phyloP scores from a whole-genome alignment of 2,888 invertebrate genomes.

The Apocheima hispidaria region DNA sequence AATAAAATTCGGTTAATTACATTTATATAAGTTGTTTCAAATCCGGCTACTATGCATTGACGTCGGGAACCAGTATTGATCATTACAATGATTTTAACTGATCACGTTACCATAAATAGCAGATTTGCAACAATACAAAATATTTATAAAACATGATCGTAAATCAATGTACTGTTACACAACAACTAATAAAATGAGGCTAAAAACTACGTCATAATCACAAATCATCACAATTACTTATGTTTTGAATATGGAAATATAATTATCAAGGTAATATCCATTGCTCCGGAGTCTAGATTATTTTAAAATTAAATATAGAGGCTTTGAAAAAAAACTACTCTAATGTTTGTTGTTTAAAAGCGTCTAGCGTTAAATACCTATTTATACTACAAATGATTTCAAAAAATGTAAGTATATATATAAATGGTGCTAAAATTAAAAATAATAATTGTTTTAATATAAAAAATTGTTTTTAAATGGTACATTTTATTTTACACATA shows the following conservation, averaged over 20 bases:
- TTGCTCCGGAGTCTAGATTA: too few relatives aligned
- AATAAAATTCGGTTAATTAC: slow-evolving; percentile 39
- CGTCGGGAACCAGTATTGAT: slow-evolving; percentile 56
- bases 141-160: slow-evolving; percentile 38
- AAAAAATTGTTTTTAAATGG: too few relatives aligned
- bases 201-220: slow-evolving; percentile 22
- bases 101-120: slow-evolving; percentile 51
- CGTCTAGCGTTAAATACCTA: too few relatives aligned
- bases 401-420: too few relatives aligned
- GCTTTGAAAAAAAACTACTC: neutral
- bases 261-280: slow-evolving; percentile 8
- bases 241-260: neutral
- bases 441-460: too few relatives aligned
- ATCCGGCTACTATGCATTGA: slow-evolving; percentile 57
- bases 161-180: slow-evolving; percentile 28
- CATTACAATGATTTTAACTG: slow-evolving; percentile 16
- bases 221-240: slow-evolving; percentile 1
- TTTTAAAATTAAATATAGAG: neutral
- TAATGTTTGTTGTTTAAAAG: neutral
- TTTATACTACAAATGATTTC: too few relatives aligned
- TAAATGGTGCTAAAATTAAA: too few relatives aligned
- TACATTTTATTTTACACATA: too few relatives aligned
- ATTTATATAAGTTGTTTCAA: slow-evolving; percentile 34
- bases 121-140: slow-evolving; percentile 48
- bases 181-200: slow-evolving; percentile 34